Evolutionary conservation across 2,888 invertebrate genomes (phyloP).

Genomic region (Hypercompe scribonia): DNA sequence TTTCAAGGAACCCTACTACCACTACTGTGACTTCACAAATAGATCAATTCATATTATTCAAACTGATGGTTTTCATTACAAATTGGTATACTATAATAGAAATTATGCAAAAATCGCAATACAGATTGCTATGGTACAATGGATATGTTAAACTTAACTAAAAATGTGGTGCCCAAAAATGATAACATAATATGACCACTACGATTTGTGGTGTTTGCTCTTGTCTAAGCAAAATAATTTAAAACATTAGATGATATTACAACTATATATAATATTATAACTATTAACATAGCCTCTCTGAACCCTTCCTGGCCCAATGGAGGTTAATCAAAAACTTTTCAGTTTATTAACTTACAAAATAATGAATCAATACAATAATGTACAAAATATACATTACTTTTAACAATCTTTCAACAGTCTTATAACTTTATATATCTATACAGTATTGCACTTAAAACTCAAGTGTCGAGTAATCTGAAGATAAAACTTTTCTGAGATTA

Average conservation of each 20-base stretch:
- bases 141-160: slow-evolving; percentile 39
- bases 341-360: slow-evolving; percentile 74
- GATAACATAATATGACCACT: slow-evolving; percentile 45
- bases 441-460: slow-evolving; percentile 80
- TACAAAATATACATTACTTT: slow-evolving; percentile 83
- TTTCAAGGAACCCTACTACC: slow-evolving; percentile 32
- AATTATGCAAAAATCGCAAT: slow-evolving; percentile 56
- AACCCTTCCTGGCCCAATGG: slow-evolving; percentile 58
- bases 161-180: slow-evolving; percentile 51
- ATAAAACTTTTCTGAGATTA: slow-evolving; percentile 52
- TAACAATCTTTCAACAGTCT: slow-evolving; percentile 86
- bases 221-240: slow-evolving; percentile 48
- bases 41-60: slow-evolving; percentile 34
- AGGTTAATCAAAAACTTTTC: slow-evolving; percentile 70
- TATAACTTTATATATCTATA: slow-evolving; percentile 83
- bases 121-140: slow-evolving; percentile 46
- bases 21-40: slow-evolving; percentile 38
- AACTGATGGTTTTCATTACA: slow-evolving; percentile 42
- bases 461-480: slow-evolving; percentile 54
- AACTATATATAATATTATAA: slow-evolving; percentile 54
- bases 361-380: slow-evolving; percentile 79
- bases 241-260: slow-evolving; percentile 57
- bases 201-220: slow-evolving; percentile 42
- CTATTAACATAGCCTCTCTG: slow-evolving; percentile 69
- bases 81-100: slow-evolving; percentile 26